Base-by-base conservation (phyloP, 2,888 invertebrate species). In the Tipula vernalis region DNA sequence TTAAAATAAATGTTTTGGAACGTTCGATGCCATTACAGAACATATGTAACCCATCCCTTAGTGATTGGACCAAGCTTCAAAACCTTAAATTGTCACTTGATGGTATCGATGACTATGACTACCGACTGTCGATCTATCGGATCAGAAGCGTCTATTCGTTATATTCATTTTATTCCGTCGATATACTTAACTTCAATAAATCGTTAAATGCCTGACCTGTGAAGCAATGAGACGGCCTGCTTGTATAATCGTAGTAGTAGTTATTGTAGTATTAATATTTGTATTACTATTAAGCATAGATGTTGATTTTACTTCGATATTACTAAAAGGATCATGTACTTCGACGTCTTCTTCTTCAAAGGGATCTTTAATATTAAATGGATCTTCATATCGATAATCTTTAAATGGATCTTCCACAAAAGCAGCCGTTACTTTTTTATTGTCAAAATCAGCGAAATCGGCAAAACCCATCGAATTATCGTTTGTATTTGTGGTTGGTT, bases 341-440 rank as follows among this genome's bases (percentile, higher is more conserved):
- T 89, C 89, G 85, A 89, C 89, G 4, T 90, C 90, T 87, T 94
- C 94, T 89, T 96, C 96, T 87, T 95, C 94, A 91, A 96, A 96
- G 6, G 95, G 95, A 91, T 96, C 95, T 88, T 94, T 94, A 89
- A 96, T 96, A 91, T 95, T 95, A 92, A 96, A 96, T 0, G 96
- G 96, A 92, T 97, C 96, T 90, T 96, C 97, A 92, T 97, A 97
- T 87, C 97, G 94, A 92, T 97, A 97, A 92, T 97, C 96, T 91
- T 96, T 95, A 92, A 97, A 97, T 87, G 97, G 97, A 92, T 97
- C 97, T 92, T 97, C 97, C 88, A 95, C 95, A 92, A 97, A 97
- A 91, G 97, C 97, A 88, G 88, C 88, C 71, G 87, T 71, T 71
- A 71, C 88, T 88, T 88, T 88, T 94, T 95, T 95, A 91, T 94